Evolutionary conservation across 2,113 vertebrate species (phyloP).

Genomic region (Potamarius usumacintae): DNA sequence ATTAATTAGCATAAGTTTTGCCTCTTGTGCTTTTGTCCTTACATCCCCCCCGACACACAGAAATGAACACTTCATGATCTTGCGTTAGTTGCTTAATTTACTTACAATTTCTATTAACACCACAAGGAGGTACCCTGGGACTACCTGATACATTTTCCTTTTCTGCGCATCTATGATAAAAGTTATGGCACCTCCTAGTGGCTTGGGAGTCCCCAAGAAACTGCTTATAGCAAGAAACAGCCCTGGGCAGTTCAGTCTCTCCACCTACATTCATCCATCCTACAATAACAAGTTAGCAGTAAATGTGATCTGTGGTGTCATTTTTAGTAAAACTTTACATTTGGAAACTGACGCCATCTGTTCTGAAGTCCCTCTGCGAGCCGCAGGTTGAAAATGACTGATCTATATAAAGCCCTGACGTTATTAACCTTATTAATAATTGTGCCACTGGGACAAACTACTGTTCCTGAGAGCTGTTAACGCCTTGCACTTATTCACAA

Average conservation of each 20-base stretch:
- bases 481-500: neutral
- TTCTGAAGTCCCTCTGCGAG: neutral
- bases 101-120: neutral
- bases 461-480: constrained; percentile 32
- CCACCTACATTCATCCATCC: neutral
- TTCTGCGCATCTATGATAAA: neutral
- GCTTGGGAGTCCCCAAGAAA: neutral
- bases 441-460: constrained; percentile 21
- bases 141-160: neutral
- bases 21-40: neutral
- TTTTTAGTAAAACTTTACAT: neutral
- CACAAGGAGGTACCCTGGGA: neutral
- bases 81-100: neutral
- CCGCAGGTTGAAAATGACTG: neutral
- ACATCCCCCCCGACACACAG: neutral
- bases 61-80: neutral
- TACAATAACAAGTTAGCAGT: neutral
- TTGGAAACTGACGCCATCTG: neutral
- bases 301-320: neutral
- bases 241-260: neutral
- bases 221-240: neutral
- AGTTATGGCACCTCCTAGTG: neutral
- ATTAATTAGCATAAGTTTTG: neutral
- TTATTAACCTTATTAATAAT: constrained; percentile 26
- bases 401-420: constrained; percentile 17